Evolutionary conservation across 2,113 vertebrate genomes (phyloP).

Genomic region (Aramus guarauna): DNA sequence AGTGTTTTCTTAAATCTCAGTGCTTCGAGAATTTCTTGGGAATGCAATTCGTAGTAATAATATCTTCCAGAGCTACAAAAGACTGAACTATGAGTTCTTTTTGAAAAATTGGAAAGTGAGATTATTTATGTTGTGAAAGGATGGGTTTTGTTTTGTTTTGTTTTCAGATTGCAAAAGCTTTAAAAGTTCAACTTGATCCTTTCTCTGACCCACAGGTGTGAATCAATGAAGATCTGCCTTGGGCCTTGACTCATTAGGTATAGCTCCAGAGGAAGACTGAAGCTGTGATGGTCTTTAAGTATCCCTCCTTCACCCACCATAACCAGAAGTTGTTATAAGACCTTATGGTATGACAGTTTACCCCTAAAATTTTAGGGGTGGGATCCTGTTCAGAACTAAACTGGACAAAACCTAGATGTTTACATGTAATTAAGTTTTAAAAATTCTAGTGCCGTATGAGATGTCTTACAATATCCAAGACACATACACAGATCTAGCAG

Average conservation of each 20-base stretch:
- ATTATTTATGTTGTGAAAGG: not conserved
- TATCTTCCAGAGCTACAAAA: not conserved
- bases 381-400: not conserved
- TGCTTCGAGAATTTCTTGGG: not conserved
- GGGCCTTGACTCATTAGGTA: not conserved
- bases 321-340: not conserved
- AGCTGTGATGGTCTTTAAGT: not conserved
- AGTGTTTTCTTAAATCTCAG: not conserved
- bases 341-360: not conserved
- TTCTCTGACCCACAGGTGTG: not conserved
- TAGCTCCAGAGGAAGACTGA: not conserved
- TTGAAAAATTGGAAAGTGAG: not conserved
- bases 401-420: not conserved
- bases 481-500: not conserved
- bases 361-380: accelerated
- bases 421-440: not conserved
- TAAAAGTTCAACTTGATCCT: not conserved
- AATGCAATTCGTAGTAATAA: not conserved
- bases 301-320: not conserved
- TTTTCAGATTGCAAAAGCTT: not conserved
- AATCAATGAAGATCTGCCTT: not conserved
- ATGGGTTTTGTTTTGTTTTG: not conserved
- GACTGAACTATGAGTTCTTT: not conserved
- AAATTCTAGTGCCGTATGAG: not conserved
- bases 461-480: not conserved